Percentiles rank a stretch among this genome's conserved stretches.
These are phyloP conservation scores for Aricia agestis DNA, from an alignment of 1,140 invertebrate species.

Conservation along the genomic window DNA sequence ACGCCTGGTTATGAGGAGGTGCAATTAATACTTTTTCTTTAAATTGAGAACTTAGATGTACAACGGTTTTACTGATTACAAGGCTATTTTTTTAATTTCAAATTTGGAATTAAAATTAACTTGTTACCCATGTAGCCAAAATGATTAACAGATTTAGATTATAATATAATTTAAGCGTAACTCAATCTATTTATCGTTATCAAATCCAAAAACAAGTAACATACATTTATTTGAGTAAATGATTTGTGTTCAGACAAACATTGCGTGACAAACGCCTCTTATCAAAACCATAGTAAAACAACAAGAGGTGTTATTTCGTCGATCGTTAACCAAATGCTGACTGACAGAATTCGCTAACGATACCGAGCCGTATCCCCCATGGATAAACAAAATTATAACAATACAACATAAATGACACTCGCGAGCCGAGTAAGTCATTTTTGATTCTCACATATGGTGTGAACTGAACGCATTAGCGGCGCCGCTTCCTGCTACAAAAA, in stretches of 20 bases:
- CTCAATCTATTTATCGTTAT: not conserved
- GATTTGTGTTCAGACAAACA: constrained; percentile 9
- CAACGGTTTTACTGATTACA: no score
- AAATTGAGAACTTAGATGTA: no score
- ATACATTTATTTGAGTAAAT: not conserved
- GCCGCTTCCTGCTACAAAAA: constrained; percentile 48
- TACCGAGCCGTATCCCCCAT: constrained; percentile 41
- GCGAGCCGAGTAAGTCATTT: constrained; percentile 48
- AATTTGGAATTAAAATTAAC: no score
- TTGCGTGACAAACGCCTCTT: constrained; percentile 38
- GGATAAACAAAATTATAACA: constrained; percentile 63
- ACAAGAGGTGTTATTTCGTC: constrained; percentile 53
- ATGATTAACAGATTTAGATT: no score
- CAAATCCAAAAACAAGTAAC: not conserved
- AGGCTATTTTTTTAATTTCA: no score
- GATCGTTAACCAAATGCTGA: constrained; percentile 51
- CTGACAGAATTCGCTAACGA: constrained; percentile 63
- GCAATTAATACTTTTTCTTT: no score
- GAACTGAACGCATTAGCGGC: constrained; percentile 53
- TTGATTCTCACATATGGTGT: constrained; percentile 59
- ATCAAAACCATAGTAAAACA: constrained; percentile 43
- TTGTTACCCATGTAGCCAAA: no score
- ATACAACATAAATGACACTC: constrained; percentile 43
- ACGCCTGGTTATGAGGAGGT: no score
- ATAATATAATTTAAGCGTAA: no score